Base-by-base conservation (phyloP, 30 jellyfish, hydroid and myxozoan species). In the Clytia hemisphaerica region DNA sequence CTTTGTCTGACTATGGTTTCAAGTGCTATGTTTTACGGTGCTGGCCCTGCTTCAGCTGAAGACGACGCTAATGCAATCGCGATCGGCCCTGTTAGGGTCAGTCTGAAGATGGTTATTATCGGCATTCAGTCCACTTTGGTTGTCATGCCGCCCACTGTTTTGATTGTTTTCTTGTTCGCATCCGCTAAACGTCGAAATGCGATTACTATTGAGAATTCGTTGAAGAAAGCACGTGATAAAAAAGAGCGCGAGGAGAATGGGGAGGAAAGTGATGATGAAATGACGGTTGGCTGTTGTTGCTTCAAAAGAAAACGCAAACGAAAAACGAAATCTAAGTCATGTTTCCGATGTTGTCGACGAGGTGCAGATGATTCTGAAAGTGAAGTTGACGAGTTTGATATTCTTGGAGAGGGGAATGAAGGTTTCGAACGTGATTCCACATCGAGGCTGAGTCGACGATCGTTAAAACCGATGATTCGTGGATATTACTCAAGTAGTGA, bases 1-100 rank as follows among this genome's bases (percentile, higher is more conserved):
- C 72, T 63, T 5, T 63, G 77, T 25, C 18, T 71, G 24, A 32
- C 77, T 9, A 63, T 63, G 77, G 42, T 63, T 21, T 71, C 77
- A 28, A 63, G 42, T 34, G 77, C 77, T 9, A 63, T 63, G 77
- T 63, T 63, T 25, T 63, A 30, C 38, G 77, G 77, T 16, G 42
- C 42, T 9, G 77, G 58, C 7, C 58, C 38, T 21, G 54, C n/a
- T 4, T 71, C 12, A 16, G 72, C 38, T 14, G 16, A n/a, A 16
- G 42, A 33, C 6, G 73, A 63, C 9, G 18, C 38, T 28, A 37
- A 63, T 63, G 77, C 77, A n/a, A 32, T 63, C 19, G 12, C 15
- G 9, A n/a, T 63, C 27, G 77, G 77, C 26, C 77, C 77, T 30
- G 9, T 63, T 12, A 32, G 24, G 5, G 19, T 63, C 24, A 63